Conservation (phyloP, 2,797 vertebrate species). For the Notolabrus celidotus region DNA sequence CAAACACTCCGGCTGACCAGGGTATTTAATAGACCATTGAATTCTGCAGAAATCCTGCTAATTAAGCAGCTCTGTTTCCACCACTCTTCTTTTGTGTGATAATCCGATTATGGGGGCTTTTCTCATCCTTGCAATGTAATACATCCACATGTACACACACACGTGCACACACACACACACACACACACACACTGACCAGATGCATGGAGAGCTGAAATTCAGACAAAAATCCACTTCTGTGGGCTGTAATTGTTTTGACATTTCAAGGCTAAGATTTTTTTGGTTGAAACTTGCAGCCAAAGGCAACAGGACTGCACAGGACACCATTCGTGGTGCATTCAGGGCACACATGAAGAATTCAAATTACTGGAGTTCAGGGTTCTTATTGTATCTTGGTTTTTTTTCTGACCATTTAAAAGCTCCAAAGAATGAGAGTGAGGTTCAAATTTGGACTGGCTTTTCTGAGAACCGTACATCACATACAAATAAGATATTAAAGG, state of each 20-base stretch:
- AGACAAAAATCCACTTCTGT: conserved; percentile 25
- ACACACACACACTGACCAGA: conserved; percentile 36
- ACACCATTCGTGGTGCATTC: conserved; percentile 10
- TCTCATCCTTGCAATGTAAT: conserved; percentile 21
- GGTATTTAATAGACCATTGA: conserved; percentile 53
- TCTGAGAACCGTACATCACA: background rate
- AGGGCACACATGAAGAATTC: background rate
- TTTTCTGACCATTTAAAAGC: background rate
- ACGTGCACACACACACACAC: conserved; percentile 18
- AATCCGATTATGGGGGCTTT: conserved; percentile 66
- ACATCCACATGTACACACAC: conserved; percentile 27
- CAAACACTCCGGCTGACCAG: conserved; percentile 29
- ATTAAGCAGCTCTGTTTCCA: conserved; percentile 67
- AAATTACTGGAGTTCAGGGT: background rate
- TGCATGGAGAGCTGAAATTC: conserved; percentile 30
- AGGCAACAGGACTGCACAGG: background rate
- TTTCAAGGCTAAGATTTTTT: conserved; percentile 37
- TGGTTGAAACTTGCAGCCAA: conserved; percentile 9
- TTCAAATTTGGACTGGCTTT: background rate
- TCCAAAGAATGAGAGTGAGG: background rate
- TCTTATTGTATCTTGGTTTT: background rate
- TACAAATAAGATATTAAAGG: too few species aligned
- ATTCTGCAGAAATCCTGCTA: conserved; percentile 59
- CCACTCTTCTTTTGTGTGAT: conserved; percentile 60
- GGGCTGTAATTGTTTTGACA: conserved; percentile 51